Conservation (phyloP, 2,797 vertebrate genomes). For the Coracias cyanogaster region DNA sequence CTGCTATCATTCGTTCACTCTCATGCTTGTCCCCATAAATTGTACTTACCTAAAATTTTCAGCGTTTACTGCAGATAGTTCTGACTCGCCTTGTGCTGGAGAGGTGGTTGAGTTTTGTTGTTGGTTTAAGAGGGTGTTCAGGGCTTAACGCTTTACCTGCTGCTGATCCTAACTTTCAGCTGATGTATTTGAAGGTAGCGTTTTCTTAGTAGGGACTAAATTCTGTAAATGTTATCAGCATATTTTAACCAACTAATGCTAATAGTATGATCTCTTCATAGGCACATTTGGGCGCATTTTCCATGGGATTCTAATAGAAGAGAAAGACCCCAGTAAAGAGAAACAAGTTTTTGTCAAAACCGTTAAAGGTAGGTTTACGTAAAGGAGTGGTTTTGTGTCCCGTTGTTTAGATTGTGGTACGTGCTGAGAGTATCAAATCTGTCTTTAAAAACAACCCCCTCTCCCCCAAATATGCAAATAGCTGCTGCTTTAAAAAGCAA, state of each 20-base stretch:
- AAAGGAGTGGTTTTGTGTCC: neutral
- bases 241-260: neutral
- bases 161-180: neutral
- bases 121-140: neutral
- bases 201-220: neutral
- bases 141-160: neutral
- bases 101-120: neutral
- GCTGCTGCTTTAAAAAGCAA: neutral
- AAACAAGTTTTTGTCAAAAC: constrained; percentile 97
- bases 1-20: neutral
- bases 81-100: neutral
- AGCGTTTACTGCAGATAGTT: neutral
- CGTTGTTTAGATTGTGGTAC: neutral
- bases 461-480: neutral
- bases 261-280: constrained; percentile 62
- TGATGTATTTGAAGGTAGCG: neutral
- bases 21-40: neutral
- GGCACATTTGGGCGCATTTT: constrained; percentile 99
- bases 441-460: neutral
- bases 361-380: constrained; percentile 90
- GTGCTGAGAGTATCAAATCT: neutral
- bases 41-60: neutral
- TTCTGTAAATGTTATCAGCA: neutral
- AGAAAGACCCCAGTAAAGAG: constrained; percentile 96
- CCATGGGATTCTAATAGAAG: constrained; percentile 93